Conservation (phyloP, 2,797 vertebrate genomes). For the Ptychadena robeensis region DNA sequence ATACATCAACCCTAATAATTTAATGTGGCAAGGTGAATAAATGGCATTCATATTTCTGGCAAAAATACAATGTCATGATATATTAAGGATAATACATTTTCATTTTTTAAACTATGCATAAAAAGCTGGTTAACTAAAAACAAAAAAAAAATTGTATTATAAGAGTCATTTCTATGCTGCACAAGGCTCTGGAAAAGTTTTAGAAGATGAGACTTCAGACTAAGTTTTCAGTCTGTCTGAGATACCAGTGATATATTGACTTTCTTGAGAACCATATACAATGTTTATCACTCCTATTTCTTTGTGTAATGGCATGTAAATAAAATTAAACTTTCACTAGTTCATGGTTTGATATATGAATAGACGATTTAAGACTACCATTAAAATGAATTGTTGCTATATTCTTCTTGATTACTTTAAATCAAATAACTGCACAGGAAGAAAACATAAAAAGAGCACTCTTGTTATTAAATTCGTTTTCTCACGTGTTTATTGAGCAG, state of each 20-base stretch:
- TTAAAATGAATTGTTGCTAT: conserved; percentile 65
- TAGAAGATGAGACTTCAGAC: conserved; percentile 2
- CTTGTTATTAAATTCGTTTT: conserved; percentile 44
- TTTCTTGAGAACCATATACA: conserved; percentile 52
- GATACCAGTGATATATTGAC: conserved; percentile 45
- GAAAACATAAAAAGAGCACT: conserved; percentile 49
- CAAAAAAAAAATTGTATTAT: neutral
- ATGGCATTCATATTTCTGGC: too few relatives aligned
- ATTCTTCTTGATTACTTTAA: conserved; percentile 68
- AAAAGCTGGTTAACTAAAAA: neutral
- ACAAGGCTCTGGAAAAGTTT: conserved; percentile 41
- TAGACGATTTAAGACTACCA: conserved; percentile 62
- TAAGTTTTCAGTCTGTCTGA: conserved; percentile 22
- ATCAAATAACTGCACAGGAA: conserved; percentile 58
- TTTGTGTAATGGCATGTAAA: conserved; percentile 58
- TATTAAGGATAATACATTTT: too few relatives aligned
- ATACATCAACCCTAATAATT: too few relatives aligned
- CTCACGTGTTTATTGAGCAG: conserved; percentile 40
- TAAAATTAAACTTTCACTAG: conserved; percentile 59
- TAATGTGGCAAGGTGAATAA: too few relatives aligned
- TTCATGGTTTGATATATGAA: conserved; percentile 58
- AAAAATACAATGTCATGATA: too few relatives aligned
- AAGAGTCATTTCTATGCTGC: neutral
- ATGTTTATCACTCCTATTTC: conserved; percentile 59
- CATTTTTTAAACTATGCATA: too few relatives aligned